A percentile compares a stretch with the other conserved stretches of the same genome.
These are phyloP conservation scores for Choloepus didactylus DNA, from an alignment of 2,797 vertebrate species.

Conservation along the genomic window DNA sequence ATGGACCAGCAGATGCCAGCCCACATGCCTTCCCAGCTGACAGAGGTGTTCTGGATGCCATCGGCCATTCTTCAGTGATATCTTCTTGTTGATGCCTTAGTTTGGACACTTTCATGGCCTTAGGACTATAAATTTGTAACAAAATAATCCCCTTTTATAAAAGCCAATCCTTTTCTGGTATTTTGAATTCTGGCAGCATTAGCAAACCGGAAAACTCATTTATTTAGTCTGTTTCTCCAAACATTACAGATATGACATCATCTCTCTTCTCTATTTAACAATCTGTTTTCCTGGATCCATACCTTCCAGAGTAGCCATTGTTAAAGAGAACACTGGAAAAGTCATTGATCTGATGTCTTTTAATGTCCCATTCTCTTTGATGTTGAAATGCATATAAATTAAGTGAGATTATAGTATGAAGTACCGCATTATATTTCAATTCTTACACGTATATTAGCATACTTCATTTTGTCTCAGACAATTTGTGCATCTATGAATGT, in stretches of 20 bases:
- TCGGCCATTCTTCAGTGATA: no score
- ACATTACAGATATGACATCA: background rate
- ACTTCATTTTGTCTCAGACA: background rate
- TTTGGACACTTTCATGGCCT: no score
- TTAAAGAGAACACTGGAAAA: background rate
- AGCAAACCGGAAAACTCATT: background rate
- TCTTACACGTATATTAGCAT: background rate
- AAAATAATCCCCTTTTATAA: no score
- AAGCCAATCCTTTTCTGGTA: no score
- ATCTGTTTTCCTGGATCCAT: background rate
- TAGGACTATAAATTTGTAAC: no score
- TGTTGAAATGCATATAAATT: background rate
- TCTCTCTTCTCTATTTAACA: background rate
- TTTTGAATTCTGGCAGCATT: no score
- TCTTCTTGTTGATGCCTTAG: no score
- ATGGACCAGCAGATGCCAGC: no score
- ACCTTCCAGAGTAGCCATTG: background rate
- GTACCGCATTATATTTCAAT: background rate
- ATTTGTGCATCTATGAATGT: background rate
- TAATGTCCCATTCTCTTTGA: background rate
- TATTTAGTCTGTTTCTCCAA: constrained; percentile 17
- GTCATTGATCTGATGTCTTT: background rate
- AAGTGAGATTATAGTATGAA: background rate
- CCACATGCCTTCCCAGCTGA: no score
- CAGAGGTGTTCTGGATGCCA: no score